Evolutionary conservation across 2,797 vertebrate genomes (phyloP).

Genomic region (Hippopotamyrus pictus): DNA sequence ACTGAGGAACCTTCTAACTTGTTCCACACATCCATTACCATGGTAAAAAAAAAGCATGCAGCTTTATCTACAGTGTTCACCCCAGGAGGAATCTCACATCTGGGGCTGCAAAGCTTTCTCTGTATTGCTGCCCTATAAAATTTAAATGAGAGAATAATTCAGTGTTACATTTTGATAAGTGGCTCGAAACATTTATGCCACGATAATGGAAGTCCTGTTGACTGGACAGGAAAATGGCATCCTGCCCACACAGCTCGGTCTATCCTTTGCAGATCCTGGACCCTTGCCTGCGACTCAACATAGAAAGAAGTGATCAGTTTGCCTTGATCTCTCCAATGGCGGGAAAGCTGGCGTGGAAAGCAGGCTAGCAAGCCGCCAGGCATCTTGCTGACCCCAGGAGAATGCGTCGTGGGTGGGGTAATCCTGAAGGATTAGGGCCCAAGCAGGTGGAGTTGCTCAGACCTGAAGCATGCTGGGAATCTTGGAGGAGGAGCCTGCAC

Average conservation of each 20-base stretch:
- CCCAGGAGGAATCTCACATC: neutral
- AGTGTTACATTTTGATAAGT: neutral
- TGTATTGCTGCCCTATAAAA: neutral
- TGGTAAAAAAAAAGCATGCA: neutral
- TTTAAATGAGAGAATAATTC: neutral
- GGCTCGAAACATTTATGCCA: neutral
- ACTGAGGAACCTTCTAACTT: neutral
- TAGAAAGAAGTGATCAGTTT: neutral
- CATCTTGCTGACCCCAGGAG: neutral
- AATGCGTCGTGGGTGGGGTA: slow-evolving; percentile 17
- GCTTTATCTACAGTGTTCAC: neutral
- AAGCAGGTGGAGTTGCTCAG: slow-evolving; percentile 2
- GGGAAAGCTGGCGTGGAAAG: neutral
- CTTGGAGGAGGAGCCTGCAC: neutral
- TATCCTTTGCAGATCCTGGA: neutral
- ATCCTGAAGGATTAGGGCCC: slow-evolving; percentile 4
- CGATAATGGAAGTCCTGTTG: neutral
- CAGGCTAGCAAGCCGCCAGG: neutral
- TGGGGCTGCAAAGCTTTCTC: neutral
- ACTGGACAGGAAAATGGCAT: neutral
- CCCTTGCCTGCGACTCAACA: neutral
- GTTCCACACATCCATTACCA: neutral
- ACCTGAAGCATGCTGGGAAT: slow-evolving; percentile 6
- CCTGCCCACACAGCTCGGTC: too few species aligned
- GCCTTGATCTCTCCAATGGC: neutral